phyloP scores from a whole-genome alignment of 2,797 vertebrate genomes.

The Pseudocheirus occidentalis region DNA sequence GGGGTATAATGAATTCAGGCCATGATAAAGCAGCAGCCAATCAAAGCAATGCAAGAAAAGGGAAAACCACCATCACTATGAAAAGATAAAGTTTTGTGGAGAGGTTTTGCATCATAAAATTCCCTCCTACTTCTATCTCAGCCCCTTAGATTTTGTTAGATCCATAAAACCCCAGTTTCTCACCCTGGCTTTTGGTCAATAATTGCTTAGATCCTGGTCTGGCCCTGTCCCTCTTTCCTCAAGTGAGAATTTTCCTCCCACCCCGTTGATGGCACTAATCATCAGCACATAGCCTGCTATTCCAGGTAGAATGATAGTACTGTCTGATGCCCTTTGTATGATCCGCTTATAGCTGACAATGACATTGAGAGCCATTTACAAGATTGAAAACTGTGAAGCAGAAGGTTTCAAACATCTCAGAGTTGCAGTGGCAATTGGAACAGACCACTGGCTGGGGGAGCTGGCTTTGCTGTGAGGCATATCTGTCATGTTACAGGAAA shows the following conservation, averaged over 20 bases:
- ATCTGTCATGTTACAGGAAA: not conserved
- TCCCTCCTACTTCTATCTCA: not conserved
- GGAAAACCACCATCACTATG: not conserved
- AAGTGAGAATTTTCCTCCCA: not conserved
- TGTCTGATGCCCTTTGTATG: not conserved
- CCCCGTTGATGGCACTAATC: not conserved
- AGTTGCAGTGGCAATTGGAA: not conserved
- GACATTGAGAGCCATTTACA: not conserved
- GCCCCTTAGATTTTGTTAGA: not conserved
- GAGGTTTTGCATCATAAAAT: not conserved
- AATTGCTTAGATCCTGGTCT: not conserved
- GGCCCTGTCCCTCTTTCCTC: not conserved
- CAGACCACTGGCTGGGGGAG: not conserved
- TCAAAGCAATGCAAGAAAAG: not conserved
- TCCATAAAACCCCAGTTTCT: not conserved
- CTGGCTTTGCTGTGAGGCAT: not conserved
- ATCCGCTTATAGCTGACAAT: not conserved
- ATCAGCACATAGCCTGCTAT: not conserved
- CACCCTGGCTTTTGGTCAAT: not conserved
- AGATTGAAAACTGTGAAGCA: not conserved
- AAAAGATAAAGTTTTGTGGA: not conserved
- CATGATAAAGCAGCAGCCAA: not conserved
- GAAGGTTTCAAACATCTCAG: not conserved
- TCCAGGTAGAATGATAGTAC: not conserved
- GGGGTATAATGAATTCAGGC: not conserved